Evolutionary conservation across 2,888 invertebrate genomes (phyloP), one percentile per base, ranked within the genome.

Genomic region (Ptilodon capucinus): DNA sequence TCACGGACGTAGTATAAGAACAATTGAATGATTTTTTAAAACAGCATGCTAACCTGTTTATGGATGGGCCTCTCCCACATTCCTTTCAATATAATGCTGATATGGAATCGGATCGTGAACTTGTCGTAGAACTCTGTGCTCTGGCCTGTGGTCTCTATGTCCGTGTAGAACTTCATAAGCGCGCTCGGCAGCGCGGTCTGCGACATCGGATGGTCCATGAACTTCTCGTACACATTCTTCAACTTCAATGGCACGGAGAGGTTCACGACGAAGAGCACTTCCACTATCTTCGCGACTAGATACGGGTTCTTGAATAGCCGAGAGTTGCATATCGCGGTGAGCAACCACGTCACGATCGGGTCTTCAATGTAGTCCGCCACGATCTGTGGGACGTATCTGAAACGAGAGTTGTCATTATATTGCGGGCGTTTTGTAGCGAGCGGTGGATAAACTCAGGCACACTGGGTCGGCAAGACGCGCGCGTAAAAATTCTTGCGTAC

Each of bases 91-190:
- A 99, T 97, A 76, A 99, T 94, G 85, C 98, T 98, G 81, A 99
- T 98, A 81, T 99, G 98, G 91, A 98, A 98, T 81, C 99, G 94
- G 70, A 99, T 99, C 9, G 98, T 97, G 86, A 99, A 99, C 90
- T 99, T 99, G 88, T 99, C 99, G 77, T 99, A 99, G 90, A 99
- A 99, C 90, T 99, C 99, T 28, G 97, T 98, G 84, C 97, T 98
- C 64, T 98, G 97, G 8, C 99, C 99, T 8, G 99, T 99, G 9
- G 97, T 97, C 91, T 99, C 99, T 46, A 99, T 97, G 72, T 98
- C 98, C 67, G 98, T 98, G 87, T 99, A 99, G 91, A 99, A 99
- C 86, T 97, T 97, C 98, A 99, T 98, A 32, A 99, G 92, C 14
- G 96, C 95, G 63, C 97, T 95, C 0, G 98, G 97, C 51, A 99